Evolutionary conservation across 1,140 invertebrate genomes (phyloP).

Genomic region (Cardiocondyla obscurior): DNA sequence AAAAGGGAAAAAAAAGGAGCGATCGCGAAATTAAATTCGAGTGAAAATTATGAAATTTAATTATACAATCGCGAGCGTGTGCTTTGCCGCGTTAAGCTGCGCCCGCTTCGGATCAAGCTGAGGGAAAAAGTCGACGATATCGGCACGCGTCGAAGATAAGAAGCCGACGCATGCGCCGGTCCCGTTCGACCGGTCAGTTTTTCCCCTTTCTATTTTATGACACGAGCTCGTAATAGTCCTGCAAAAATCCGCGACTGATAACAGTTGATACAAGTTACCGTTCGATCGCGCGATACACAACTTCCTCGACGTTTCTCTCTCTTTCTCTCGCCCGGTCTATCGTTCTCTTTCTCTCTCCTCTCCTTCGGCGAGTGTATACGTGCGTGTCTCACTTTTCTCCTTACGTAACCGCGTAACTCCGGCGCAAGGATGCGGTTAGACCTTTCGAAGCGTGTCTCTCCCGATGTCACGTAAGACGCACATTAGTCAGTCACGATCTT

Average conservation of each 20-base stretch:
- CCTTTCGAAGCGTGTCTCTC: slow-evolving; percentile 70
- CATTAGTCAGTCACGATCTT: slow-evolving; percentile 72
- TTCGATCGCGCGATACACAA: neutral
- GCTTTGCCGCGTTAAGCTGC: neutral
- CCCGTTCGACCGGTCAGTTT: neutral
- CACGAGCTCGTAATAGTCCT: neutral
- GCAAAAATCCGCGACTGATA: slow-evolving; percentile 24
- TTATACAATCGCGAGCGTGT: no score
- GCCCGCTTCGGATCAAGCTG: no score
- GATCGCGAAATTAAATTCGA: no score
- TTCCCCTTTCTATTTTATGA: neutral
- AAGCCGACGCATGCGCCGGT: neutral
- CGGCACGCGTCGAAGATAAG: neutral
- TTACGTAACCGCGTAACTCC: slow-evolving; percentile 71
- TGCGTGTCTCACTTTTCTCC: slow-evolving; percentile 67
- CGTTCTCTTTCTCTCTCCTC: neutral
- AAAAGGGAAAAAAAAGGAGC: no score
- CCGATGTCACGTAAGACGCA: slow-evolving; percentile 73
- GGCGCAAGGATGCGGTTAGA: slow-evolving; percentile 74
- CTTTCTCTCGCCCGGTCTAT: neutral
- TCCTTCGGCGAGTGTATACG: slow-evolving; percentile 8
- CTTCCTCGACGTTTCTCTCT: slow-evolving; percentile 2
- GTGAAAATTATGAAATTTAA: slow-evolving; percentile 4
- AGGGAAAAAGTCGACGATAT: neutral
- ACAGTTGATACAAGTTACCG: slow-evolving; percentile 17